Base-by-base conservation (phyloP, 2,113 vertebrate genomes). In the Circaetus cinerascens region DNA sequence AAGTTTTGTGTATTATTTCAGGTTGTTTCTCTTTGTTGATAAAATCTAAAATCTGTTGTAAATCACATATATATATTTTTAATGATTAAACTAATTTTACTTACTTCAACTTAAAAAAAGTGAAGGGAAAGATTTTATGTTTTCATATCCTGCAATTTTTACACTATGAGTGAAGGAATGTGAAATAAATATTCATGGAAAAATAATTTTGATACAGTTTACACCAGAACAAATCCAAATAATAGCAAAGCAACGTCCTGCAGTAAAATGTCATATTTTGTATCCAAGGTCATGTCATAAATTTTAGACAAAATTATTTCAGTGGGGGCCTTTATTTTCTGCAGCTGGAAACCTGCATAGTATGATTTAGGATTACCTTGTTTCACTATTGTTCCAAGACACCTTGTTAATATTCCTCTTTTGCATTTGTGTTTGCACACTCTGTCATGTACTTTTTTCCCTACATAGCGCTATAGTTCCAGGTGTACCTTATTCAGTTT, bases 251-350 rank as follows among this genome's bases (percentile, higher is more conserved):
- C 74, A 55, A 97, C 95, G 90, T 96, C 95, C 93, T 91, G 27
- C 93, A 96, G 88, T 98, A 96, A 87, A 98, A 96, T 95, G 78
- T 79, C 74, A 51, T 85, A 90, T 88, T 91, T 96, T 95, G 55
- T 78, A 74, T 90, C 87, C 86, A 98, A 98, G 97, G 95, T 98
- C 87, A 92, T 93, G 60, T 85, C 71, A 97, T 98, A 98, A 95
- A 97, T 98, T 97, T 98, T 94, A 97, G 56, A 45, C 95, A 97
- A 98, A 98, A 98, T 98, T 98, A 98, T 97, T 97, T 97, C 97
- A 98, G 86, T 94, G 87, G 97, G 74, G 92, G 97, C 87, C 88
- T 96, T 99, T 98, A 98, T 98, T 97, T 98, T 97, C 86, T 98
- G 38, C 97, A 94, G 96, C 94, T 94, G 96, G 97, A 97, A 97